These are phyloP conservation scores for Kryptopterus vitreolus DNA, from an alignment of 2,797 vertebrate species.

Conservation along the genomic window DNA sequence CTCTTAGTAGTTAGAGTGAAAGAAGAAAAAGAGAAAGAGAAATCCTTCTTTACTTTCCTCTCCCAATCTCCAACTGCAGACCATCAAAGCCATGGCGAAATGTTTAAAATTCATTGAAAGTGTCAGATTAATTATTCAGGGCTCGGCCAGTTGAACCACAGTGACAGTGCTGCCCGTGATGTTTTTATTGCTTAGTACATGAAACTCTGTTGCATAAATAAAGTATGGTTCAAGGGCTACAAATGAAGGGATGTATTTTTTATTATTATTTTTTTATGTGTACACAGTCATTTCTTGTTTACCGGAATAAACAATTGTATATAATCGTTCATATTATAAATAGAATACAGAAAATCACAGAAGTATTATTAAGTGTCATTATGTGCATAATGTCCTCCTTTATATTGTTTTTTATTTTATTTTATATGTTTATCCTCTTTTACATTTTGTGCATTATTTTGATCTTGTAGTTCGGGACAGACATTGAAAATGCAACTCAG, in stretches of 20 bases:
- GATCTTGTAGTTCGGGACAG: too few relatives aligned
- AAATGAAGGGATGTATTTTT: not conserved
- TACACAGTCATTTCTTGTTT: too few relatives aligned
- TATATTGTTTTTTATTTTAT: too few relatives aligned
- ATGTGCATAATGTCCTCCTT: too few relatives aligned
- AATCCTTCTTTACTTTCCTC: conserved; percentile 13
- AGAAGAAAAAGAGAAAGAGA: conserved; percentile 19
- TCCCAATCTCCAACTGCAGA: not conserved
- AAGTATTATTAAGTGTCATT: too few relatives aligned
- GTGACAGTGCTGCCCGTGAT: conserved; percentile 19
- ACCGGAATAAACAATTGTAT: too few relatives aligned
- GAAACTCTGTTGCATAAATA: conserved; percentile 19
- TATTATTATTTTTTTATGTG: too few relatives aligned
- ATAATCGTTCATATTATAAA: too few relatives aligned
- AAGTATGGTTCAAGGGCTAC: not conserved
- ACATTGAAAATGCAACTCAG: not conserved
- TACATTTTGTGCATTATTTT: too few relatives aligned
- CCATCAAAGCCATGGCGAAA: conserved; percentile 48
- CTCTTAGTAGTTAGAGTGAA: not conserved
- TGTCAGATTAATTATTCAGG: conserved; percentile 57
- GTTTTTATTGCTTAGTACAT: conserved; percentile 22
- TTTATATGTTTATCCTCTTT: too few relatives aligned
- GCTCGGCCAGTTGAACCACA: conserved; percentile 15
- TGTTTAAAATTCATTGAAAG: conserved; percentile 57
- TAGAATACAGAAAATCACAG: too few relatives aligned